phyloP scores from a whole-genome alignment of 92 coral and sea anemone species.

The Scolanthus callimorphus region DNA sequence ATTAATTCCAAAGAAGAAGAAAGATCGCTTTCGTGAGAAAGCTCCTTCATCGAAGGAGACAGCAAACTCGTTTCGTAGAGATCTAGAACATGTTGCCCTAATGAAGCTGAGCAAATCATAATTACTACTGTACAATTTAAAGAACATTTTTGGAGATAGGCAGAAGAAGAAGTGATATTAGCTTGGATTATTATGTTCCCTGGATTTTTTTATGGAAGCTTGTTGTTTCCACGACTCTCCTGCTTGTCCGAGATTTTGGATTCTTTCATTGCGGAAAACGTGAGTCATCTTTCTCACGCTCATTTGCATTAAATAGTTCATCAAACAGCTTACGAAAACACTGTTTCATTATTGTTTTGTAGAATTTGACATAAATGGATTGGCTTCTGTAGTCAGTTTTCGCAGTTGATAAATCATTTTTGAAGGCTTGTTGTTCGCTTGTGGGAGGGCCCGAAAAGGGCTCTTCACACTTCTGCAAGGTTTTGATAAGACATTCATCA shows the following conservation, averaged over 20 bases:
- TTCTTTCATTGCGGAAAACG: too few species aligned
- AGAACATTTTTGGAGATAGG: too few species aligned
- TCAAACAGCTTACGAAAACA: constrained; percentile 23
- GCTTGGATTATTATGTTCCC: neutral
- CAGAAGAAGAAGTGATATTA: neutral
- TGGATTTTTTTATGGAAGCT: too few species aligned
- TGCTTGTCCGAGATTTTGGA: too few species aligned
- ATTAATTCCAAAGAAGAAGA: too few species aligned
- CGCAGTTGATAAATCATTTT: constrained; percentile 84
- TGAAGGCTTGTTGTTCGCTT: constrained; percentile 46
- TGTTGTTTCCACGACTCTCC: too few species aligned
- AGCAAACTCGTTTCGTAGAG: too few species aligned
- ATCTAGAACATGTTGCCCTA: too few species aligned
- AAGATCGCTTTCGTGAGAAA: too few species aligned
- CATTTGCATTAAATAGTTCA: constrained; percentile 26
- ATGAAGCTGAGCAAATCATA: too few species aligned
- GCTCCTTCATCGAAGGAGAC: too few species aligned
- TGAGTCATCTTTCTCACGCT: constrained; percentile 53
- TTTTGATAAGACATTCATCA: neutral
- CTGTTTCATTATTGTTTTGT: constrained; percentile 21
- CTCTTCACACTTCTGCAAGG: neutral
- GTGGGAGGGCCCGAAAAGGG: neutral
- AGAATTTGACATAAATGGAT: constrained; percentile 52
- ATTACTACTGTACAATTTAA: too few species aligned
- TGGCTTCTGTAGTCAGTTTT: constrained; percentile 34